Conservation (phyloP, 2,113 vertebrate species). For the Ranitomeya variabilis region DNA sequence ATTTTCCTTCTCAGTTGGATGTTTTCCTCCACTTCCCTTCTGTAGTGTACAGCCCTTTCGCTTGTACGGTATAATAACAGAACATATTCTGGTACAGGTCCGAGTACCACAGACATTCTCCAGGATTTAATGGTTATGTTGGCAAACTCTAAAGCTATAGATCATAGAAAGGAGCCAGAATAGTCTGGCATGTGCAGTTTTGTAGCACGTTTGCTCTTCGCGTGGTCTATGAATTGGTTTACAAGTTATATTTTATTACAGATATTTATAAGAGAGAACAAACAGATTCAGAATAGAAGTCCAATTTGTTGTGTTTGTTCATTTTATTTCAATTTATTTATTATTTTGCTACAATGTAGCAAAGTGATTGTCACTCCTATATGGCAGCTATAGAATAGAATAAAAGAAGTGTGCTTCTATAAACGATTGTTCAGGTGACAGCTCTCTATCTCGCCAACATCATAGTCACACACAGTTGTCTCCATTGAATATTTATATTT, state of each 20-base stretch:
- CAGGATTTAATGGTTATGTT: constrained; percentile 42
- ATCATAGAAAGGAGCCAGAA: constrained; percentile 8
- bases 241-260: background rate
- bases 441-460: too few relatives aligned
- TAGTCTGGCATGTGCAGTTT: background rate
- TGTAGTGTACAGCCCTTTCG: background rate
- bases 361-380: too few relatives aligned
- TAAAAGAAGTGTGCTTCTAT: too few relatives aligned
- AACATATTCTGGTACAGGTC: constrained; percentile 26
- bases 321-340: background rate
- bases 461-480: too few relatives aligned
- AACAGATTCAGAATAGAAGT: background rate
- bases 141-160: constrained; percentile 6
- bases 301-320: background rate
- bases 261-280: background rate
- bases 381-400: too few relatives aligned
- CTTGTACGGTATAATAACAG: constrained; percentile 1
- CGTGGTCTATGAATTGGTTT: background rate
- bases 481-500: too few relatives aligned
- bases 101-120: background rate
- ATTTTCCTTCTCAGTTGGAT: constrained; percentile 3
- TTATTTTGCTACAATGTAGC: background rate
- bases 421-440: too few relatives aligned
- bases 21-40: background rate
- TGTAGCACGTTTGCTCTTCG: background rate